Percentiles rank a stretch among this genome's conserved stretches.
phyloP scores from a whole-genome alignment of 2,113 vertebrate genomes.

The Dipodomys stephensi region DNA sequence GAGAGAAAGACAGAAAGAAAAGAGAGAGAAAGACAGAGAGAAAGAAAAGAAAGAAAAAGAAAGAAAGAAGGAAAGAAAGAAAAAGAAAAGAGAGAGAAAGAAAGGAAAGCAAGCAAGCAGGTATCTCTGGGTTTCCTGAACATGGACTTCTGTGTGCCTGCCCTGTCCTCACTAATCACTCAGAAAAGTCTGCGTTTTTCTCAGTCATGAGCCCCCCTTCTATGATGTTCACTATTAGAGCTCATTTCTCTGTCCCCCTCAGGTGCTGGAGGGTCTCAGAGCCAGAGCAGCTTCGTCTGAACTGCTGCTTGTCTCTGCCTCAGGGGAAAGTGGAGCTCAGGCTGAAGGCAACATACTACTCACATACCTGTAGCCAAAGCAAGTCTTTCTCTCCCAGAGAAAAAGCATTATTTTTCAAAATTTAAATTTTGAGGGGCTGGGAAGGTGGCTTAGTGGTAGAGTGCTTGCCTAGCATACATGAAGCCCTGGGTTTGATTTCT shows the following conservation, averaged over 20 bases:
- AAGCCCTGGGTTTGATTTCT: no score
- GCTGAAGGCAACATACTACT: background rate
- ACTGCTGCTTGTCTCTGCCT: background rate
- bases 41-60: no score
- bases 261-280: accelerated
- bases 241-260: accelerated
- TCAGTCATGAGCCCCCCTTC: no score
- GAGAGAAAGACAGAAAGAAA: no score
- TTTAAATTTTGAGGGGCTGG: no score
- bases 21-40: no score
- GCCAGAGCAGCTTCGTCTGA: background rate
- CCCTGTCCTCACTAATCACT: background rate
- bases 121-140: no score
- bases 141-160: accelerated
- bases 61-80: no score
- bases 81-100: no score
- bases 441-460: no score
- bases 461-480: no score
- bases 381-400: background rate
- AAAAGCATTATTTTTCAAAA: background rate
- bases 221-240: background rate
- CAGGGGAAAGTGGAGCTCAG: background rate
- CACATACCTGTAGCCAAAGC: background rate
- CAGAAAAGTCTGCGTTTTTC: background rate
- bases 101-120: background rate